Evolutionary conservation across 2,797 vertebrate species (phyloP), one percentile per base, ranked within the genome.

Genomic region (Periparus ater): DNA sequence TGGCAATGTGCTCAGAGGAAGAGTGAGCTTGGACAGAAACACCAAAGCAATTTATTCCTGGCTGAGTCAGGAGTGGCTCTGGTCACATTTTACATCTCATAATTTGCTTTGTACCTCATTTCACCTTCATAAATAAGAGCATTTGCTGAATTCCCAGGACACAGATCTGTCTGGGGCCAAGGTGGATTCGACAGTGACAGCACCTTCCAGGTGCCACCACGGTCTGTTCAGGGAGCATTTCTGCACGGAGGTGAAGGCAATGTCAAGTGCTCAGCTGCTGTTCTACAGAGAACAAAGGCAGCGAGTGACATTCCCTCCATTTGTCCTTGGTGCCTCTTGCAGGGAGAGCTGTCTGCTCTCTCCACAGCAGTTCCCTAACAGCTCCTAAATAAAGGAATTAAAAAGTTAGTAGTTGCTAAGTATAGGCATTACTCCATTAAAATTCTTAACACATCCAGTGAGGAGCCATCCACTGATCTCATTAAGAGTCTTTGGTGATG

Each of bases 391-490:
- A 85, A 34, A 82, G 71, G 72, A 74, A 86, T 63, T 16, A 12
- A 85, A 47, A 72, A 87, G 57, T 76, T 60, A 32, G 40, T 18
- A 70, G 70, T 50, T 74, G 82, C 83, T 89, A 80, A 82, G 53
- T 61, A 79, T 32, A 88, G 74, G 44, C 61, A 68, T 44, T 34
- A 36, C 26, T 30, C 48, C 47, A 85, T 89, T 91, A 65, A 90
- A 95, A 91, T 91, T 93, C 94, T 63, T 29, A 40, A 17, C 60
- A 13, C 71, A n/a, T 71, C 8, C 60, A 55, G 57, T 4, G 42
- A 51, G 63, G 51, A 90, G 63, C 71, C 77, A 86, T 73, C 80
- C 88, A 20, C 77, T 36, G 80, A 89, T 91, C 88, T 96, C 71
- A 65, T 90, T 36, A 84, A 63, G 58, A 76, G 53, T 20, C 77